phyloP scores from a whole-genome alignment of 1,140 invertebrate species.

The Atta texana region DNA sequence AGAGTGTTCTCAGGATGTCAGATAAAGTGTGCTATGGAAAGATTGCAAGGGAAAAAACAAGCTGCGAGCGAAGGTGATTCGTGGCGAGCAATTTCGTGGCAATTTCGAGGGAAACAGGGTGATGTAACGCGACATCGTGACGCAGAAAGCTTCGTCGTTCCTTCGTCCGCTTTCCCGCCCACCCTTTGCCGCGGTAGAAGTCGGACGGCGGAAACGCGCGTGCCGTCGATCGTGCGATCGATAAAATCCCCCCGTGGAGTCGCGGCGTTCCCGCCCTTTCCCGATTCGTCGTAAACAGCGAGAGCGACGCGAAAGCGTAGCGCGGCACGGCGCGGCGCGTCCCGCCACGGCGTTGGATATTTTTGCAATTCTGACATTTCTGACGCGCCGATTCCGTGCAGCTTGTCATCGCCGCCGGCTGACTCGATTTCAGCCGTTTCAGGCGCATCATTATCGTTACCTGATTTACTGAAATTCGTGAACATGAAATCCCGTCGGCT shows the following conservation, averaged over 20 bases:
- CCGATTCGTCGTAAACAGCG: constrained; percentile 36
- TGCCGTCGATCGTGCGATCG: constrained; percentile 69
- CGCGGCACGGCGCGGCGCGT: constrained; percentile 40
- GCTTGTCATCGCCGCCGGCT: constrained; percentile 40
- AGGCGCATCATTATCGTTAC: constrained; percentile 75
- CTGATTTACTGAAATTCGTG: constrained; percentile 84
- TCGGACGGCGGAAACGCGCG: constrained; percentile 43
- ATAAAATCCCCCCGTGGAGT: constrained; percentile 54
- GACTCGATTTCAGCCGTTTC: not conserved
- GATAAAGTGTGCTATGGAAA: too few relatives aligned
- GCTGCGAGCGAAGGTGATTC: constrained; percentile 6
- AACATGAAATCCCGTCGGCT: constrained; percentile 82
- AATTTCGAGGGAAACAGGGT: not conserved
- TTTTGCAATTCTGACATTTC: constrained; percentile 50
- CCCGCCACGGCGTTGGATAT: constrained; percentile 27
- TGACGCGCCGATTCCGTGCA: constrained; percentile 63
- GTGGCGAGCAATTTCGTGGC: constrained; percentile 28
- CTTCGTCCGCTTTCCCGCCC: not conserved
- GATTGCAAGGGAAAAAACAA: constrained; percentile 14
- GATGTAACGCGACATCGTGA: constrained; percentile 34
- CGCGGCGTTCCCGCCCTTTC: constrained; percentile 70
- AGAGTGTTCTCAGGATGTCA: too few relatives aligned
- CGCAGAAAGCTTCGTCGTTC: constrained; percentile 7
- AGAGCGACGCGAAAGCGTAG: constrained; percentile 29
- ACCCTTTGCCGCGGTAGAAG: not conserved